Evolutionary conservation across 2,113 vertebrate genomes (phyloP).

Genomic region (Tragelaphus scriptus): DNA sequence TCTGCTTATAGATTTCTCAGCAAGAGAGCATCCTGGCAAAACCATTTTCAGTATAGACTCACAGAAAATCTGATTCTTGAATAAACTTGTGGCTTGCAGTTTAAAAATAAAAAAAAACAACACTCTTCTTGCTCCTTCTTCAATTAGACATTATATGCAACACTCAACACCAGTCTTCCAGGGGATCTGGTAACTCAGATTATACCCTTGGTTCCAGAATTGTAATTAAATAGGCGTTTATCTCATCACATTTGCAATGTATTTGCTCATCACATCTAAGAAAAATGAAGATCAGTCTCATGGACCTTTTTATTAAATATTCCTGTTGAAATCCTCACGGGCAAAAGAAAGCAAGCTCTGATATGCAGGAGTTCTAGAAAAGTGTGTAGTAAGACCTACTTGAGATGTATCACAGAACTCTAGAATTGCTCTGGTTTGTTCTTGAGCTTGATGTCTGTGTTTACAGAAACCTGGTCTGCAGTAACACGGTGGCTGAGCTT

Average conservation of each 20-base stretch:
- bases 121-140: neutral
- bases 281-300: neutral
- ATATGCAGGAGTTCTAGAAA: neutral
- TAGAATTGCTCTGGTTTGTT: neutral
- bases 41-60: neutral
- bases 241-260: neutral
- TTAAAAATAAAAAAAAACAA: neutral
- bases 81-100: slow-evolving; percentile 1
- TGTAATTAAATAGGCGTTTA: neutral
- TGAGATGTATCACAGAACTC: neutral
- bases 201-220: neutral
- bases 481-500: neutral
- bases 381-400: neutral
- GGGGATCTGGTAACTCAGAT: neutral
- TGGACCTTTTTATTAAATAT: neutral
- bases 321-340: neutral
- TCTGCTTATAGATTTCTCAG: neutral
- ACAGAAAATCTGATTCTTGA: slow-evolving; percentile 36
- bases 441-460: neutral
- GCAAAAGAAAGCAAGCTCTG: neutral
- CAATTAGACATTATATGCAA: neutral
- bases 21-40: neutral
- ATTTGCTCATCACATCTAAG: neutral
- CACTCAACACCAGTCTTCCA: neutral
- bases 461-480: neutral